phyloP scores from a whole-genome alignment of 1,140 invertebrate species.

The Drosophila simulans region DNA sequence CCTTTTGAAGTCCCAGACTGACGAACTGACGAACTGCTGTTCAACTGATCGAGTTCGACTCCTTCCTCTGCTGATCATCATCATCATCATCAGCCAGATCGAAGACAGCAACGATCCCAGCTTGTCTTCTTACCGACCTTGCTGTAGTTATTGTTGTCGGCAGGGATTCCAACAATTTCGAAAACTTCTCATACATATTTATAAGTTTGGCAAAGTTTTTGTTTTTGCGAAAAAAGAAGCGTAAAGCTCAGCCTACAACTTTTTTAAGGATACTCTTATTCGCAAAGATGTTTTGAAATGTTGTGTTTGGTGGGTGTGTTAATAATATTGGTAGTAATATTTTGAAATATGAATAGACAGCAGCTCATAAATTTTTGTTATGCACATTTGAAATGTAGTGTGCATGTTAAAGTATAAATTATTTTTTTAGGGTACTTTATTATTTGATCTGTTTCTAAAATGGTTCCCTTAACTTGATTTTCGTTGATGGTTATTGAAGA shows the following conservation, averaged over 20 bases:
- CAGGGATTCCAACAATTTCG: constrained; percentile 83
- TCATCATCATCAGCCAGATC: constrained; percentile 50
- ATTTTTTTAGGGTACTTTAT: background rate
- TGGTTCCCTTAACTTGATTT: constrained; percentile 12
- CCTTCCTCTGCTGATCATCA: constrained; percentile 39
- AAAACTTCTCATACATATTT: constrained; percentile 84
- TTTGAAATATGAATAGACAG: no score
- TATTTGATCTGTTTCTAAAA: background rate
- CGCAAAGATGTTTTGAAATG: background rate
- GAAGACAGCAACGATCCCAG: constrained; percentile 40
- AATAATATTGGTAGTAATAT: no score
- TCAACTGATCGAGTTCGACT: constrained; percentile 61
- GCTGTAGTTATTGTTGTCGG: constrained; percentile 63
- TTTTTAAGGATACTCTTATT: constrained; percentile 31
- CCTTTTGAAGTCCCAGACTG: constrained; percentile 52
- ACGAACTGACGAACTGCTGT: constrained; percentile 65
- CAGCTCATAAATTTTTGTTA: no score
- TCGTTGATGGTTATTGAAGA: constrained; percentile 17
- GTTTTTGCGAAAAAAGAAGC: constrained; percentile 57
- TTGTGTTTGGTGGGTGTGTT: background rate
- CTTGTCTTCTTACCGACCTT: constrained; percentile 76
- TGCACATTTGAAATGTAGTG: no score
- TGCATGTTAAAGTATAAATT: background rate
- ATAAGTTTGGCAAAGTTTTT: constrained; percentile 76
- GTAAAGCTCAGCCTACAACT: constrained; percentile 69